A percentile compares a stretch with the other conserved stretches of the same genome.
These are phyloP conservation scores for Drosophila planitibia DNA, from an alignment of 2,888 invertebrate species.

Conservation along the genomic window DNA sequence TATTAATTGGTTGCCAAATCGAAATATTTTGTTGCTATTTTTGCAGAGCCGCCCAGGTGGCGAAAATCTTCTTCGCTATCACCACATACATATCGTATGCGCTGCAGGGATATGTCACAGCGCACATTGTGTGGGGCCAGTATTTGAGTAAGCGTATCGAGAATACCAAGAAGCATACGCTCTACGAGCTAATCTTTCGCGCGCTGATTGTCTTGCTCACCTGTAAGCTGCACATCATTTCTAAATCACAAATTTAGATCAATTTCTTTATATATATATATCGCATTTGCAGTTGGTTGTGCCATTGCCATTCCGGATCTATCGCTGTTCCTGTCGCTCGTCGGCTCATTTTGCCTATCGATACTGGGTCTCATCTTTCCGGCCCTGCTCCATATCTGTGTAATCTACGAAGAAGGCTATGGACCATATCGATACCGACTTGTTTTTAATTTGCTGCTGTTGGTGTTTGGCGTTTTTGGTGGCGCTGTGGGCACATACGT, in stretches of 20 bases:
- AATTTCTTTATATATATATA: background rate
- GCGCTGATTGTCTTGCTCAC: conserved; percentile 89
- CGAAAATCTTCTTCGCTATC: conserved; percentile 92
- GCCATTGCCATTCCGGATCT: conserved; percentile 95
- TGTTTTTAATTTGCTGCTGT: conserved; percentile 90
- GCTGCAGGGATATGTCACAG: conserved; percentile 99
- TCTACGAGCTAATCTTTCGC: conserved; percentile 91
- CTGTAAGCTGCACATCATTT: conserved; percentile 86
- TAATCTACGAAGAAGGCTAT: conserved; percentile 89
- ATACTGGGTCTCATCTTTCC: conserved; percentile 97
- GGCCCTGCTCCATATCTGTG: conserved; percentile 93
- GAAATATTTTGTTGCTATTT: background rate
- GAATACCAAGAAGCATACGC: conserved; percentile 86
- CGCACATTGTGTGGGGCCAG: conserved; percentile 94
- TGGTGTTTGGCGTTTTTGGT: conserved; percentile 91
- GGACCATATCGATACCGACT: conserved; percentile 90
- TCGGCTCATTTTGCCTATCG: conserved; percentile 96
- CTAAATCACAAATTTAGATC: background rate
- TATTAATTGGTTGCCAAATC: conserved; percentile 5
- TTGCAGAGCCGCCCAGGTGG: conserved; percentile 90
- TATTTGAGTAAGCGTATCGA: conserved; percentile 89
- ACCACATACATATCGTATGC: conserved; percentile 97
- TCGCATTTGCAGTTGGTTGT: conserved; percentile 85
- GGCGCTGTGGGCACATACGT: conserved; percentile 90
- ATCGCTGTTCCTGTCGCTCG: conserved; percentile 95